A percentile compares a stretch with the other conserved stretches of the same genome.
Conservation (phyloP, 2,888 invertebrate genomes). For the Tenthredo amoena region DNA sequence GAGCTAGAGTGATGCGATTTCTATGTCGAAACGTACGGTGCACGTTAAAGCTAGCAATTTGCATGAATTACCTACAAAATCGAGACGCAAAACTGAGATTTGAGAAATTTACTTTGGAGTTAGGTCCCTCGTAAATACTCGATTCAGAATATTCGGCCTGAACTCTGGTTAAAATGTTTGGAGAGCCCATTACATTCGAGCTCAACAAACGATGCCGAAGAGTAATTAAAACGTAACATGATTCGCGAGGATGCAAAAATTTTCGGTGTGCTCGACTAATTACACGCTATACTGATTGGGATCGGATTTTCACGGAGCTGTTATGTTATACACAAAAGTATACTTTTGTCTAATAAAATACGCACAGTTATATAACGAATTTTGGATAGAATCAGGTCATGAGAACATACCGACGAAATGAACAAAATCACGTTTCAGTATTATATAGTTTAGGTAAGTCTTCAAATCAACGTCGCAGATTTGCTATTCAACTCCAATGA, state of each 20-base stretch:
- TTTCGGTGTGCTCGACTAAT: background rate
- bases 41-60: slow-evolving; percentile 16
- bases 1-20: background rate
- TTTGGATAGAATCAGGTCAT: background rate
- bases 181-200: background rate
- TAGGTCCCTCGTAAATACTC: background rate
- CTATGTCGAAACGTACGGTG: background rate
- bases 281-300: background rate
- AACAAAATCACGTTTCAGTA: background rate
- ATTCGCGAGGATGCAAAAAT: background rate
- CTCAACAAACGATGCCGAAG: background rate
- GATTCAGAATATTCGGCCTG: background rate
- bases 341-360: background rate
- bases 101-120: background rate
- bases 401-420: background rate
- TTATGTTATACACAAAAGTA: background rate
- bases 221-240: slow-evolving; percentile 5
- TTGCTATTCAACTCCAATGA: background rate
- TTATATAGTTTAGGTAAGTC: background rate
- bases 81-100: background rate
- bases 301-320: background rate
- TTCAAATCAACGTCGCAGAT: background rate
- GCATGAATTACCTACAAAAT: slow-evolving; percentile 27
- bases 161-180: background rate
- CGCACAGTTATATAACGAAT: background rate